A percentile compares a stretch with the other conserved stretches of the same genome.
These are phyloP conservation scores for Cygnus atratus DNA, from an alignment of 2,113 vertebrate genomes.

Conservation along the genomic window DNA sequence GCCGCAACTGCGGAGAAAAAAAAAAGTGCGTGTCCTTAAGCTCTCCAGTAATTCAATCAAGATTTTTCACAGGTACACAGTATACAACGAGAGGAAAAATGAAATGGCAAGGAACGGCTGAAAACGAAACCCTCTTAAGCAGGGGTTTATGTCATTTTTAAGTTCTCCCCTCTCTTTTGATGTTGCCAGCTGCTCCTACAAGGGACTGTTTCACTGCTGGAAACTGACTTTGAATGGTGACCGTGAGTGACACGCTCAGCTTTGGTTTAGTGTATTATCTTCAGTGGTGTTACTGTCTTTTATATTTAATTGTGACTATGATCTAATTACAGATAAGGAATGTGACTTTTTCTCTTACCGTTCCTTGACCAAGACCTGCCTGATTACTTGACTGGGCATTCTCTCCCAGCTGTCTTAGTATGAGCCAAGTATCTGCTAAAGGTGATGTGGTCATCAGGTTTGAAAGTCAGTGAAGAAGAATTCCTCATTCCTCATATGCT, in stretches of 20 bases:
- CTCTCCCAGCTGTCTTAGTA: neutral
- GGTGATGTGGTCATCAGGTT: neutral
- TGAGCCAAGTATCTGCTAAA: accelerated
- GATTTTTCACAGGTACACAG: neutral
- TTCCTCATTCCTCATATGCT: neutral
- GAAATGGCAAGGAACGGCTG: neutral
- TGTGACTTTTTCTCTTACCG: neutral
- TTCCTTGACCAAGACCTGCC: neutral
- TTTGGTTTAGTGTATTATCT: neutral
- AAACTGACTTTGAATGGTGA: neutral
- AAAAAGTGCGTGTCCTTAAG: neutral
- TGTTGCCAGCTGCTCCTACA: neutral
- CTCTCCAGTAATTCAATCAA: neutral
- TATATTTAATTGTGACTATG: neutral
- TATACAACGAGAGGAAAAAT: neutral
- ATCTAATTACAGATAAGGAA: neutral
- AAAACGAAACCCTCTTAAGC: neutral
- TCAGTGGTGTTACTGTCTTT: neutral
- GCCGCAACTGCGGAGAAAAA: neutral
- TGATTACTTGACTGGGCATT: neutral
- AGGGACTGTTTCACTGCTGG: neutral
- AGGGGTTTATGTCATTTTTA: neutral
- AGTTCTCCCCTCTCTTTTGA: neutral
- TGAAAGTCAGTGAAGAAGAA: neutral
- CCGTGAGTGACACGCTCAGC: accelerated